Evolutionary conservation across 2,888 invertebrate genomes (phyloP), one percentile per base, ranked within the genome.

Genomic region (Glomeris marginata): DNA sequence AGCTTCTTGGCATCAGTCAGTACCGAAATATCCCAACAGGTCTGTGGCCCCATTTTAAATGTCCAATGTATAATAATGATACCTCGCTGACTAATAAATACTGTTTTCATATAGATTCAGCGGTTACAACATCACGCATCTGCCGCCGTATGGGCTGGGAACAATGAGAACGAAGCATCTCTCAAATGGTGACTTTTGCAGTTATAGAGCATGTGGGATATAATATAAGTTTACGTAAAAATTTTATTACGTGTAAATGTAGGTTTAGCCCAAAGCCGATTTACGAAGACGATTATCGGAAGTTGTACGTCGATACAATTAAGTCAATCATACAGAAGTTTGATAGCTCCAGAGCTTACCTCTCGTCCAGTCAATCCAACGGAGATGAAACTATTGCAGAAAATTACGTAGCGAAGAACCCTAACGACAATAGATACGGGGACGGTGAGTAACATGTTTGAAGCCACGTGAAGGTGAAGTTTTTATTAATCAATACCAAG

Each of bases 121-220:
- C 75, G 88, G 45, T 71, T 98, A 10, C 83, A 84, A 55, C 75
- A 81, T 62, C 94, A 95, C 66, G 76, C 95, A 0, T 86, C 85
- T 45, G 76, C 97, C 37, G 80, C 84, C 0, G 60, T 94, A 0
- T 94, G 88, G 81, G 85, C 91, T n/a, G 91, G 72, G 3, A 97
- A 95, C 66, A 97, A 97, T 64, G 97, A 97, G 69, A 95, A 95
- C 63, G 97, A 97, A 71, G 83, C 78, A 3, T 94, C 90, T 0
- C 64, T 94, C n/a, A n/a, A n/a, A n/a, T n/a, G n/a, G n/a, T n/a
- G n/a, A n/a, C 40, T 43, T 52, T 15, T 15, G 16, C 13, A 10
- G 16, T 13, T 11, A 15, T 41, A 11, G 11, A 1, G 2, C 21
- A 41, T 13, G n/a, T n/a, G n/a, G n/a, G 41, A 11, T 11, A 15